phyloP scores from a whole-genome alignment of 2,797 vertebrate genomes.

The Enteromius mattozi region DNA sequence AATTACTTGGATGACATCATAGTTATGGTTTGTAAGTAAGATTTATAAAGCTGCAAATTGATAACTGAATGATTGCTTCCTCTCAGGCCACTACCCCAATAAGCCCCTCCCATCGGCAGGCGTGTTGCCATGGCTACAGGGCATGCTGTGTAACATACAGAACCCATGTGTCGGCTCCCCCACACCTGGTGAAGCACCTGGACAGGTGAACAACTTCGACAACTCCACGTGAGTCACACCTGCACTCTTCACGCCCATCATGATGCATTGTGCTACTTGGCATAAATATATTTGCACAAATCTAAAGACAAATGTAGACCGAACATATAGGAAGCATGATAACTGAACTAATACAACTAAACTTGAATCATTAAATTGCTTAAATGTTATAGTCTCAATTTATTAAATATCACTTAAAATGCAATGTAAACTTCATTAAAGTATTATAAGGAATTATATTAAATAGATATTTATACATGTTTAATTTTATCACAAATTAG shows the following conservation, averaged over 20 bases:
- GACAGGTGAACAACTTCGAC: constrained; percentile 95
- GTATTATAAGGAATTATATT: no score
- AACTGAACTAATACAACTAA: background rate
- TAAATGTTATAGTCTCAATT: no score
- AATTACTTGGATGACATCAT: background rate
- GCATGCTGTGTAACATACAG: constrained; percentile 93
- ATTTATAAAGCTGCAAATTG: background rate
- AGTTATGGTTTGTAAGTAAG: background rate
- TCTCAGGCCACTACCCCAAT: constrained; percentile 93
- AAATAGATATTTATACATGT: no score
- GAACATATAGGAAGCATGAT: background rate
- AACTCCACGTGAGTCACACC: constrained; percentile 86
- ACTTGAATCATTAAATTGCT: no score
- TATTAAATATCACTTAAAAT: no score
- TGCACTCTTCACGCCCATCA: no score
- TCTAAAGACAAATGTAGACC: background rate
- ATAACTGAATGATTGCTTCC: background rate
- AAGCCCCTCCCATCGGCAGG: constrained; percentile 98
- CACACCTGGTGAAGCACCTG: constrained; percentile 92
- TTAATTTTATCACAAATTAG: no score
- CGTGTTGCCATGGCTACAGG: constrained; percentile 94
- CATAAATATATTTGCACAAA: background rate
- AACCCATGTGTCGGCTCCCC: constrained; percentile 91
- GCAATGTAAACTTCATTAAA: no score
- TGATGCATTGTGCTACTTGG: background rate